phyloP scores from a whole-genome alignment of 2,797 vertebrate genomes.

The Paramormyrops hopkinsi region DNA sequence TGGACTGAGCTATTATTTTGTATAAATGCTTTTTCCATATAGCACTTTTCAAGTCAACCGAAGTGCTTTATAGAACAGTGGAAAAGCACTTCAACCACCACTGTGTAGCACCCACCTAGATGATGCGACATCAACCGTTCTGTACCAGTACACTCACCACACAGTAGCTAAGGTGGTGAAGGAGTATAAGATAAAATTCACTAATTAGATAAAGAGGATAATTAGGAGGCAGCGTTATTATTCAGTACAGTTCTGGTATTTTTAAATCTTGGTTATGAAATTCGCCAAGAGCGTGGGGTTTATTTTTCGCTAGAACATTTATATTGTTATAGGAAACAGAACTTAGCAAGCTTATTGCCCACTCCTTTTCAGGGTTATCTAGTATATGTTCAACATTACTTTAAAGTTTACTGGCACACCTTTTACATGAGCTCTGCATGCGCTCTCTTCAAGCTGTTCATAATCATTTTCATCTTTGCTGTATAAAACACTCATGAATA shows the following conservation, averaged over 20 bases:
- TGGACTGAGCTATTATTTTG: not conserved
- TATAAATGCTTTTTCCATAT: not conserved
- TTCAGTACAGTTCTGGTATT: not conserved
- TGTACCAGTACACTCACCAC: not conserved
- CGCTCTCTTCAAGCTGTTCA: not conserved
- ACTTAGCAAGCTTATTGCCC: not conserved
- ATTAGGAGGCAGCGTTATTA: not conserved
- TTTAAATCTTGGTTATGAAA: not conserved
- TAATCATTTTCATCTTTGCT: not conserved
- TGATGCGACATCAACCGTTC: not conserved
- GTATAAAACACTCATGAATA: not conserved
- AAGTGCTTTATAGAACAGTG: not conserved
- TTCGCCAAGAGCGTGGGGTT: no score
- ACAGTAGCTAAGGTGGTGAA: not conserved
- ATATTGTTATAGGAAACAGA: no score
- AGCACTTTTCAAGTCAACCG: not conserved
- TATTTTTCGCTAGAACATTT: no score
- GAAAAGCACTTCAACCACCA: not conserved
- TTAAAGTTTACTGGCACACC: not conserved
- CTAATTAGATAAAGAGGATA: not conserved
- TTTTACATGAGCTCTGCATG: not conserved
- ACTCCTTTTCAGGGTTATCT: not conserved
- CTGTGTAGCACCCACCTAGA: not conserved
- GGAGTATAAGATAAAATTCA: not conserved
- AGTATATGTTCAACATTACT: not conserved